Base-by-base conservation (phyloP, 2,113 vertebrate species). In the Arvicanthis niloticus region DNA sequence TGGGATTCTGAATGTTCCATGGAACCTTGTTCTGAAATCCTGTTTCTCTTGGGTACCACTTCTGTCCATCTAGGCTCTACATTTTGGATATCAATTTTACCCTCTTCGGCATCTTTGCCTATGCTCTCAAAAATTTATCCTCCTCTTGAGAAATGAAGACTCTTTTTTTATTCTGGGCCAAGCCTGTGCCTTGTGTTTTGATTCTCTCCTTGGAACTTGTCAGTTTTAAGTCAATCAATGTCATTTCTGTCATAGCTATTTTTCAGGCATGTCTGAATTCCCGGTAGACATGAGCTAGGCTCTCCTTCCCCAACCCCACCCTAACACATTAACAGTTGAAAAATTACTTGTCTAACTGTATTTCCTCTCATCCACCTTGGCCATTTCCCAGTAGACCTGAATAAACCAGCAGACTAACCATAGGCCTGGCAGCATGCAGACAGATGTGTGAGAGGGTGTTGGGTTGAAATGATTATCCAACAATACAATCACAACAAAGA, bases 121-220 rank as follows among this genome's bases (percentile, higher is more conserved):
- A 40, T 22, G 45, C 9, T 45, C 60, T 92, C 51, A 65, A 29
- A 48, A 91, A 53, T 51, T 58, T 42, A 62, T 16, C 24, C 29
- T 80, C 7, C 8, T 3, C 53, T 73, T 78, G 45, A 9, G 77
- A 93, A 90, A 62, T 11, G 2, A 65, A 94, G 65, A 1, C 7
- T 95, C 72, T 62, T 62, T 62, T 65, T 7, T 65, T 62, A 94
- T 51, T 67, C 24, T 60, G 68, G 73, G 40, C 91, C 73, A 94
- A 56, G 21, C 62, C 45, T 89, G 12, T 67, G 24, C 91, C 82
- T 89, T 26, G 0, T 81, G 16, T 70, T 84, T 45, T 13, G 21
- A 85, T 62, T 92, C 88, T 40, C 8, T 15, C 34, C 21, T 7
- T 7, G 21, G 45, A 70, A 17, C 10, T 78, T 65, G 2, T 95